Conservation (phyloP, 2,888 invertebrate genomes). For the Spisula subtruncata region DNA sequence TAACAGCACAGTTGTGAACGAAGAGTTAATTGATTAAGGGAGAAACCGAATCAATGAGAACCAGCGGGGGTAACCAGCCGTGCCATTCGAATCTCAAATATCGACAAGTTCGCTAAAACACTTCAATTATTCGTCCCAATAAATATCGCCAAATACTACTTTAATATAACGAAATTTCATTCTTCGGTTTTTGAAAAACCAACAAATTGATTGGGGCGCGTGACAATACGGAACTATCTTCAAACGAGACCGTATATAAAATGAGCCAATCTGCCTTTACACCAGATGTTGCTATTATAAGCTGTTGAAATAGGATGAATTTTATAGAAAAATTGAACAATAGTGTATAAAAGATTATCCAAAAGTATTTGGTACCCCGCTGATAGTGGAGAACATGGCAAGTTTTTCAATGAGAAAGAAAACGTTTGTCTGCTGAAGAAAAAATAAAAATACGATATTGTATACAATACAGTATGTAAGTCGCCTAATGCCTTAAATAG, state of each 20-base stretch:
- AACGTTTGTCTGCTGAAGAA: not conserved
- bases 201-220: slow-evolving; percentile 31
- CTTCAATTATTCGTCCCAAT: slow-evolving; percentile 43
- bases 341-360: slow-evolving; percentile 40
- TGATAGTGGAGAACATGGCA: slow-evolving; percentile 21
- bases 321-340: slow-evolving; percentile 46
- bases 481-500: not conserved
- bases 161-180: slow-evolving; percentile 48
- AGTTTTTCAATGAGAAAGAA: slow-evolving; percentile 5
- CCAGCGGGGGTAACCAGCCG: slow-evolving; percentile 47
- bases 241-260: not conserved
- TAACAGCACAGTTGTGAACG: slow-evolving; percentile 34
- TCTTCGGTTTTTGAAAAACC: slow-evolving; percentile 40
- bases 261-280: not conserved
- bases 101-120: slow-evolving; percentile 44
- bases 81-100: slow-evolving; percentile 46
- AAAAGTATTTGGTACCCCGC: slow-evolving; percentile 35
- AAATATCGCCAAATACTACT: slow-evolving; percentile 46
- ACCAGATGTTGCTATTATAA: slow-evolving; percentile 5
- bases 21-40: slow-evolving; percentile 54
- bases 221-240: slow-evolving; percentile 18
- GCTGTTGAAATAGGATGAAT: slow-evolving; percentile 44
- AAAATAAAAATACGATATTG: not conserved
- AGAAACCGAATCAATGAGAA: slow-evolving; percentile 33
- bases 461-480: slow-evolving; percentile 1